Evolutionary conservation across 2,888 invertebrate genomes (phyloP), one percentile per base, ranked within the genome.

Genomic region (Brenthis ino): DNA sequence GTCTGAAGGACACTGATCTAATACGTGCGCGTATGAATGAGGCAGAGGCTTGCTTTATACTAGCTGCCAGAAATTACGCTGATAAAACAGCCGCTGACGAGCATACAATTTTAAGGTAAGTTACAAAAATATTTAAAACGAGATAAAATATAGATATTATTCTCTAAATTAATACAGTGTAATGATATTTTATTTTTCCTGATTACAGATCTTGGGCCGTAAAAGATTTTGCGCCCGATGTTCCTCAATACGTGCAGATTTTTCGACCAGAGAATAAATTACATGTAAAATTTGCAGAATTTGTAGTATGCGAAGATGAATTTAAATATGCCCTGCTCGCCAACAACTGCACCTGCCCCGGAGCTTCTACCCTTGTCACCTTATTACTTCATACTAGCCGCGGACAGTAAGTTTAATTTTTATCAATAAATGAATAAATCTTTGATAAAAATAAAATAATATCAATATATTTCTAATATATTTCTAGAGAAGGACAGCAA

Each of bases 211-310:
- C 99, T 12, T 99, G 99, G 99, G 99, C 99, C 57, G 98, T 99
- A 65, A 98, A 99, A 89, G 99, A 99, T 90, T 99, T 98, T 87
- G 99, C 99, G 0, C 99, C 99, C 28, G 96, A 95, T 82, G 98
- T 99, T 74, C 98, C 98, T 33, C 99, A 99, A 90, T 99, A 99
- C 89, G 98, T 99, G 75, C 99, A 99, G 93, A 98, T 99, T 81
- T 99, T 99, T 94, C 95, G 99, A 82, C 99, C 99, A 65, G 99
- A 99, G 92, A 99, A 99, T 89, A 99, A 99, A 85, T 95, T 99
- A 78, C 99, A 99, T 91, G 99, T 99, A 58, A 98, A 99, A 91
- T 99, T 99, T 90, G 99, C 99, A 54, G 99, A 99, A 86, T 98
- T 98, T 87, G 98, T 99, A 16, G 99, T 99, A 50, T 99, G 99